phyloP scores from a whole-genome alignment of 2,888 invertebrate species.

The Griposia aprilina region DNA sequence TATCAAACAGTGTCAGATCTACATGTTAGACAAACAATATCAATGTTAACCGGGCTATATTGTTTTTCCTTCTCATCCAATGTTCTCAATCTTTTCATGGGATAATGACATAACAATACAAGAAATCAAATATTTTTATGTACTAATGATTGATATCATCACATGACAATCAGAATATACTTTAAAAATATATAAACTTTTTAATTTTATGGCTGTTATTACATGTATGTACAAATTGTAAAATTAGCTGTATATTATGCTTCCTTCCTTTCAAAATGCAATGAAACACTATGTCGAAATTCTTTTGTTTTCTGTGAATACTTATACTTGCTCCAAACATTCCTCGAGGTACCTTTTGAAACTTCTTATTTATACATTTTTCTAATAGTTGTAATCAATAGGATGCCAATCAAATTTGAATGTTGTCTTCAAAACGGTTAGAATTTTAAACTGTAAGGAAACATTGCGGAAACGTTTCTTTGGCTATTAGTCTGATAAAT shows the following conservation, averaged over 20 bases:
- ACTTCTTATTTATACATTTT: conserved; percentile 31
- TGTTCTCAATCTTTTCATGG: conserved; percentile 1
- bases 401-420: conserved; percentile 22
- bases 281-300: conserved; percentile 23
- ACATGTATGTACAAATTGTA: conserved; percentile 51
- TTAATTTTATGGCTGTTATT: conserved; percentile 28
- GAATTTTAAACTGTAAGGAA: conserved; percentile 31
- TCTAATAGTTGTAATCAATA: background rate
- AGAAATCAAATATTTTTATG: conserved; percentile 27
- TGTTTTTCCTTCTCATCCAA: conserved; percentile 82
- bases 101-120: conserved; percentile 5
- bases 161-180: conserved; percentile 18
- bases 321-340: conserved; percentile 45
- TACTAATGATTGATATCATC: conserved; percentile 11
- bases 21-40: conserved; percentile 68
- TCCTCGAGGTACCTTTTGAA: conserved; percentile 45
- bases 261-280: conserved; percentile 35
- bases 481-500: conserved; percentile 51
- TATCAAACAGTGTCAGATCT: conserved; percentile 72
- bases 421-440: conserved; percentile 15
- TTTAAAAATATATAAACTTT: conserved; percentile 20
- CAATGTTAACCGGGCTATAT: conserved; percentile 71
- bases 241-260: conserved; percentile 37
- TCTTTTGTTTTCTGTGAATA: conserved; percentile 26
- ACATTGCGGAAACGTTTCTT: conserved; percentile 51